Evolutionary conservation across 2,113 vertebrate genomes (phyloP).

Genomic region (Nymphicus hollandicus): DNA sequence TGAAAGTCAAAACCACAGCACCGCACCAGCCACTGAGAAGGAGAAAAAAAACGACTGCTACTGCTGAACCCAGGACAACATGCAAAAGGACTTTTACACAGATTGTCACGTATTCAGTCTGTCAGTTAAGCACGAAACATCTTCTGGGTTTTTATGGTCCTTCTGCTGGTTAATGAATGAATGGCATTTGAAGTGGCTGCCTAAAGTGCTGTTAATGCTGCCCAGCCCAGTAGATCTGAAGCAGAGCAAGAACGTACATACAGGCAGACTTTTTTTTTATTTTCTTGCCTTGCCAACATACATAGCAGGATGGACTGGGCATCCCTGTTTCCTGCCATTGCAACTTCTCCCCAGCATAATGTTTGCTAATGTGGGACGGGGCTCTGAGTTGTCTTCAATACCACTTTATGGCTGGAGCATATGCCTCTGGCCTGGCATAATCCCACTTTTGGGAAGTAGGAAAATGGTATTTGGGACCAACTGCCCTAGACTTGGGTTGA

Average conservation of each 20-base stretch:
- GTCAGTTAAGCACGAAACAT: background rate
- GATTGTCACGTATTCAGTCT: background rate
- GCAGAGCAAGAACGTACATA: background rate
- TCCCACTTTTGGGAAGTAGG: background rate
- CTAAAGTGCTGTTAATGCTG: background rate
- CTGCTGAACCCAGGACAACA: too few species aligned
- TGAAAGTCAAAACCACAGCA: too few species aligned
- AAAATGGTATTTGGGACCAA: background rate
- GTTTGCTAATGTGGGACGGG: background rate
- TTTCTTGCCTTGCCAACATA: background rate
- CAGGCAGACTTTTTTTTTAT: background rate
- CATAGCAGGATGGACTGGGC: background rate
- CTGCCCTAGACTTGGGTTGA: background rate
- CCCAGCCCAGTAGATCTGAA: background rate
- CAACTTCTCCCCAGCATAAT: background rate
- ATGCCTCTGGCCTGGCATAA: background rate
- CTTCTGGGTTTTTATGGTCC: background rate
- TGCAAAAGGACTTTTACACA: background rate
- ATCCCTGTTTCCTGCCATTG: background rate
- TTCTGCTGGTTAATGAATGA: background rate
- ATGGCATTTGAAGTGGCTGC: background rate
- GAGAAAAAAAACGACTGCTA: too few species aligned
- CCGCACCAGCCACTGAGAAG: too few species aligned
- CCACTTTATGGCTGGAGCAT: background rate
- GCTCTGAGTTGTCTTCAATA: background rate